Base-by-base conservation (phyloP, 2,888 invertebrate genomes). In the Dicranocentrus wangi region DNA sequence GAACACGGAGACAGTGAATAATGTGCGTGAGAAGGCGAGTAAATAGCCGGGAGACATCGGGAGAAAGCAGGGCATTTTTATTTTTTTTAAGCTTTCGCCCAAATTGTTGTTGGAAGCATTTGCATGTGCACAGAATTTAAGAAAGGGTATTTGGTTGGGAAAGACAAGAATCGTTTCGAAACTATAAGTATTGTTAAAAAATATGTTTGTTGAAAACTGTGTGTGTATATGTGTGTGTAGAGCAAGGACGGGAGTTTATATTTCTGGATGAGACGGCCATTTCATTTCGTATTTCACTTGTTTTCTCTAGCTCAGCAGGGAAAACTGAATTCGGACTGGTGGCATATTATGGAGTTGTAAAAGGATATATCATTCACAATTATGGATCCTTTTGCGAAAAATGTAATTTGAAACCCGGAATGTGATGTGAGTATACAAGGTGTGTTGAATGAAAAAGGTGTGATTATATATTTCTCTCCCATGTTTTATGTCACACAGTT, bases 311-410 rank as follows among this genome's bases (percentile, higher is more conserved):
- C 32, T 23, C 8, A n/a, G 55, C 55, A 55, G 21, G 5, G 55
- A 23, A 55, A 55, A 55, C 55, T 23, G 15, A 47, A 55, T 23
- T 55, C 55, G 55, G 13, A 39, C n/a, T 32, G 32, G 32, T 32
- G n/a, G n/a, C n/a, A n/a, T n/a, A n/a, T n/a, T 39, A 19, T 61
- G 21, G 32, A 1, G 66, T 28, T 69, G 61, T 76, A n/a, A n/a
- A n/a, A n/a, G n/a, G n/a, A n/a, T n/a, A n/a, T n/a, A n/a, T n/a
- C n/a, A n/a, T n/a, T n/a, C n/a, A n/a, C n/a, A n/a, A n/a, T n/a
- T n/a, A 78, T 70, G 78, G 78, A 78, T 78, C 78, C 78, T 78
- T 78, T 78, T 78, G 78, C 78, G 65, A 63, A 63, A 70, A 47
- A 15, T 32, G 32, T 32, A 32, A 10, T 32, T n/a, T n/a, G n/a